Base-by-base conservation (phyloP, 2,113 vertebrate genomes). In the Aspiorhynchus laticeps region DNA sequence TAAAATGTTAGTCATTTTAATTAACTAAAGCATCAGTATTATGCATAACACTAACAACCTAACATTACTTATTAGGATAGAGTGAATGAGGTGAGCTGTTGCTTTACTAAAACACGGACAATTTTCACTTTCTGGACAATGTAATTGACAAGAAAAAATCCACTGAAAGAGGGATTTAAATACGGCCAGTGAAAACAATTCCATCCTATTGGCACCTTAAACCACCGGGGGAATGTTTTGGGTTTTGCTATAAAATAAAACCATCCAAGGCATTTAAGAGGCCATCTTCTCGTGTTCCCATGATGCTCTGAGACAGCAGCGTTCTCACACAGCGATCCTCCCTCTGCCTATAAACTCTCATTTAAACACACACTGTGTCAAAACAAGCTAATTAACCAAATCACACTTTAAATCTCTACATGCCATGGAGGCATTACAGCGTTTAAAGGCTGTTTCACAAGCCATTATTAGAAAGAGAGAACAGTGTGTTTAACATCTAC, bases 311-410 rank as follows among this genome's bases (percentile, higher is more conserved):
- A 69, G 38, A 82, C 79, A 80, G 24, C 51, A 14, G 48, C 31
- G 51, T 56, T 56, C 48, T 79, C 48, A 79, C 79, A 63, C 28
- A 83, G 46, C 28, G 53, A 15, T 15, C 28, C 48, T 77, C 75
- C 7, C 15, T 43, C 77, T 80, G 63, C 63, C 41, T 28, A 80
- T 61, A 80, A 80, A 80, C 78, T 77, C 76, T 90, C 79, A 78
- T 89, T 89, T 88, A 85, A 89, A 15, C 84, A 69, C 53, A 79
- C 31, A 31, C 79, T 80, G 80, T 90, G 89, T 89, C 88, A 87
- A 90, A 91, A 93, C 90, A 92, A 88, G 86, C 82, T 89, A 84
- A 79, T 90, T 90, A 92, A 90, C 28, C 76, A 21, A 38, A 84
- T 81, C 76, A 2, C 56, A 65, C 80, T 82, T 48, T 67, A 67